Conservation (phyloP, 2,113 vertebrate species). For the Gobiocypris rarus region DNA sequence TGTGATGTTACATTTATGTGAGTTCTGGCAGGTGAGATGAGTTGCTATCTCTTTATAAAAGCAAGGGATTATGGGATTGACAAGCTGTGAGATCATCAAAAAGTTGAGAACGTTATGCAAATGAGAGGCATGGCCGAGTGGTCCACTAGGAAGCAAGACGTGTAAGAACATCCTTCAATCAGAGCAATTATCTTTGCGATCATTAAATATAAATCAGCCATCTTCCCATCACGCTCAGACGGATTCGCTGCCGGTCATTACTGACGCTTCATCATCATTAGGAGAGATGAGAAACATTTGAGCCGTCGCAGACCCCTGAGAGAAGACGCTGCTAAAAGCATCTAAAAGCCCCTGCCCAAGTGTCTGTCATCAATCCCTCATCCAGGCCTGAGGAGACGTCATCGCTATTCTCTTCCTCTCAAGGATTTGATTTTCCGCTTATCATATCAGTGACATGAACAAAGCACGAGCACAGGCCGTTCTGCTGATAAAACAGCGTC, state of each 20-base stretch:
- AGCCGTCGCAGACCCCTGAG: constrained; percentile 13
- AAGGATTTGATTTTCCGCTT: constrained; percentile 59
- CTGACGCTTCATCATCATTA: constrained; percentile 47
- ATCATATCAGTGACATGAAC: constrained; percentile 53
- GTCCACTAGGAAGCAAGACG: too few relatives aligned
- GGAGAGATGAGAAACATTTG: constrained; percentile 48
- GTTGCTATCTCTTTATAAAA: too few relatives aligned
- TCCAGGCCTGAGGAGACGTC: constrained; percentile 60
- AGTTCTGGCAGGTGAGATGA: too few relatives aligned
- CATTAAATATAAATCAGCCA: constrained; percentile 33
- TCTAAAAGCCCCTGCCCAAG: background rate
- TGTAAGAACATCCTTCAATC: background rate
- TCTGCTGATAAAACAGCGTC: too few relatives aligned
- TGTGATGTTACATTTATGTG: too few relatives aligned
- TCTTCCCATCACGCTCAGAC: constrained; percentile 6
- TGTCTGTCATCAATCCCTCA: background rate
- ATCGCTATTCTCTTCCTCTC: constrained; percentile 55
- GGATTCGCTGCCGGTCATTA: constrained; percentile 42
- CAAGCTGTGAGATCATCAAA: too few relatives aligned
- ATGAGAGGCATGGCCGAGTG: background rate
- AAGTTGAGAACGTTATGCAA: background rate
- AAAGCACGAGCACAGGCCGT: constrained; percentile 39
- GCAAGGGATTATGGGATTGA: too few relatives aligned
- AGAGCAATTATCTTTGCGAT: background rate
- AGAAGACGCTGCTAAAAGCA: constrained; percentile 33